Evolutionary conservation across 2,888 invertebrate genomes (phyloP).

Genomic region (Pseudanteris insignis): DNA sequence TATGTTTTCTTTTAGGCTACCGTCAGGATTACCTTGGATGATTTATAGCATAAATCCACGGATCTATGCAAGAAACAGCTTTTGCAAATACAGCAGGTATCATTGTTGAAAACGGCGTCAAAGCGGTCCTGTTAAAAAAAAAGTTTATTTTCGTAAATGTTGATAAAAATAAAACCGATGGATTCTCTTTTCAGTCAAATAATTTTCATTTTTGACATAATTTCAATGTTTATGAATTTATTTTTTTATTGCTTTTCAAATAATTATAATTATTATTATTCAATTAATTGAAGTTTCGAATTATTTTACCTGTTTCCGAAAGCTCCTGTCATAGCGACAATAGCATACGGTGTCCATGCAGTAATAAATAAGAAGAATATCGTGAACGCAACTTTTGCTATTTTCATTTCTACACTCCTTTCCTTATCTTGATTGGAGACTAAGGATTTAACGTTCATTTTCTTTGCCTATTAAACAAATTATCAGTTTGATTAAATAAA

Average conservation of each 20-base stretch:
- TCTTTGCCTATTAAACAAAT: slow-evolving; percentile 74
- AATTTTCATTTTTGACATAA: no score
- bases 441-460: slow-evolving; percentile 90
- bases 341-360: slow-evolving; percentile 92
- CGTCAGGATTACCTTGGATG: slow-evolving; percentile 27
- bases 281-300: no score
- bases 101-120: slow-evolving; percentile 75
- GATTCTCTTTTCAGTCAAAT: no score
- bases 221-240: no score
- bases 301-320: slow-evolving; percentile 77
- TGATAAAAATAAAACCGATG: no score
- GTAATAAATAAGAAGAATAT: slow-evolving; percentile 85
- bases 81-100: slow-evolving; percentile 88
- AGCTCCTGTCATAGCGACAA: slow-evolving; percentile 82
- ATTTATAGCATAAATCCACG: slow-evolving; percentile 82
- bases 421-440: slow-evolving; percentile 76
- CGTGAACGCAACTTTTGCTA: slow-evolving; percentile 88
- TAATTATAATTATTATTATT: no score
- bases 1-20: no score
- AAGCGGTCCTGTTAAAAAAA: no score
- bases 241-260: no score
- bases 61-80: slow-evolving; percentile 89
- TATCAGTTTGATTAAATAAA: no score
- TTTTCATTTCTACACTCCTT: slow-evolving; percentile 80
- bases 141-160: no score